Conservation (phyloP, 2,113 vertebrate genomes). For the Crotalus viridis region DNA sequence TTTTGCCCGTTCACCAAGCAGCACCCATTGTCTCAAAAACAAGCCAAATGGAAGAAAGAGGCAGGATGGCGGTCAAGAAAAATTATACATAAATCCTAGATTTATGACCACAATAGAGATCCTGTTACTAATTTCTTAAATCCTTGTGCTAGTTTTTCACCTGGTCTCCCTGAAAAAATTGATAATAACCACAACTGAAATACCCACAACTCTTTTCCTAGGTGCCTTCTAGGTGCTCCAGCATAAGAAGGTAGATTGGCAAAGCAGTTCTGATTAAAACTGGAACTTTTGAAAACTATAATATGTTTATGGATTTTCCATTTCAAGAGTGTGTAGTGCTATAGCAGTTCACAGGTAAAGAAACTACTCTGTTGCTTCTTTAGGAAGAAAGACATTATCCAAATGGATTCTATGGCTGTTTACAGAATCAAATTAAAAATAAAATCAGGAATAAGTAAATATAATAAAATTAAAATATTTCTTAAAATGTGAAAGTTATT, state of each 20-base stretch:
- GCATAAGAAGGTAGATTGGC: conserved; percentile 78
- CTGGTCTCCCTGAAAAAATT: neutral
- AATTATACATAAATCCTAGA: neutral
- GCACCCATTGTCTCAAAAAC: neutral
- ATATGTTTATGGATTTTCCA: conserved; percentile 83
- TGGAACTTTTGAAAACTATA: conserved; percentile 74
- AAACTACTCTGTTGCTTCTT: neutral
- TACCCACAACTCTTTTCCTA: conserved; percentile 45
- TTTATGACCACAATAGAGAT: neutral
- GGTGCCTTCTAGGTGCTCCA: conserved; percentile 80
- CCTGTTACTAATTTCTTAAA: neutral
- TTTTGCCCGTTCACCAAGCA: neutral
- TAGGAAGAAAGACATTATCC: neutral
- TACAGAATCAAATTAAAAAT: neutral
- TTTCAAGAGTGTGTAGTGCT: conserved; percentile 69
- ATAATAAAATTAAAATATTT: neutral
- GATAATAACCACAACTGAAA: neutral
- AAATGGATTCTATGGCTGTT: neutral
- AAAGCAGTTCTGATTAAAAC: conserved; percentile 77
- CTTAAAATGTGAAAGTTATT: neutral
- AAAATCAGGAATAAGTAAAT: neutral
- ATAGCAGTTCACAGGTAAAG: conserved; percentile 68
- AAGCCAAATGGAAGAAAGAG: neutral
- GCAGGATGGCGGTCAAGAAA: neutral
- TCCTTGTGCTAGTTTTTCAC: neutral